These are phyloP conservation scores for Oikopleura vanhoeffeni DNA, from an alignment of 23 tunicate genomes.

Conservation along the genomic window DNA sequence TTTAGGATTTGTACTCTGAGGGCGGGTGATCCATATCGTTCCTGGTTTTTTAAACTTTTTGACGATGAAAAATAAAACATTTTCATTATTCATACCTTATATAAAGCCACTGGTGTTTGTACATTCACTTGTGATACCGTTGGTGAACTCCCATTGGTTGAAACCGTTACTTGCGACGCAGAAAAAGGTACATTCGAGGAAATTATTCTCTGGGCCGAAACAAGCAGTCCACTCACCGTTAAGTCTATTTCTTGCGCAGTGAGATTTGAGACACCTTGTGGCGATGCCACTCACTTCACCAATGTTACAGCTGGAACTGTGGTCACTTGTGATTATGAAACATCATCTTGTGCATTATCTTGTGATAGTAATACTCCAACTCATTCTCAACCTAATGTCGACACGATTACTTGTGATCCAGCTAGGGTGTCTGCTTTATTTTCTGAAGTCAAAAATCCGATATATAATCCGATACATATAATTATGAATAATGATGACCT, in stretches of 20 bases:
- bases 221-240: background rate
- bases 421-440: no score
- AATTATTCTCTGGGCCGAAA: background rate
- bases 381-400: background rate
- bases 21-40: no score
- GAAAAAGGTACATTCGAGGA: background rate
- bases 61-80: no score
- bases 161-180: background rate
- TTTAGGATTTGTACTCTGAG: no score
- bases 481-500: no score
- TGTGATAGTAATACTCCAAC: background rate
- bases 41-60: no score
- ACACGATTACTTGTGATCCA: background rate
- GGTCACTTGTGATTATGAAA: background rate
- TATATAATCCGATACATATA: no score
- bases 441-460: no score
- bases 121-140: background rate
- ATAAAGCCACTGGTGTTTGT: background rate
- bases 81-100: no score
- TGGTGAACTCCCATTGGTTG: background rate
- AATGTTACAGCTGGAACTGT: background rate
- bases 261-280: background rate
- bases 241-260: background rate
- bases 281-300: slow-evolving; percentile 1
- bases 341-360: background rate